Evolutionary conservation across 2,113 vertebrate species (phyloP).

Genomic region (Hydrochoerus hydrochaeris): DNA sequence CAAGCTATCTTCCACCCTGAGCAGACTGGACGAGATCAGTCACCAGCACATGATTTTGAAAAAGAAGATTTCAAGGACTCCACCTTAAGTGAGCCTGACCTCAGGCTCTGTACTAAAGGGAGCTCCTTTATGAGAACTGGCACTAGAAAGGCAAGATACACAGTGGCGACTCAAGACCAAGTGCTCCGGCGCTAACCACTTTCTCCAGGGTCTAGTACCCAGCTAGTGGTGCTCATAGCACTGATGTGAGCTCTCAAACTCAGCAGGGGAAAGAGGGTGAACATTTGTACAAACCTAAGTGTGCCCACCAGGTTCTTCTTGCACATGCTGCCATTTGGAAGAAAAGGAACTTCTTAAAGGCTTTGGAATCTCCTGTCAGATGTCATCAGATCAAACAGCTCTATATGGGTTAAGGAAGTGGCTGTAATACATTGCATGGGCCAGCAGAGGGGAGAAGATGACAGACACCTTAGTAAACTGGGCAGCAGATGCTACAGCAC

Average conservation of each 20-base stretch:
- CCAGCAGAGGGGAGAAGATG: not conserved
- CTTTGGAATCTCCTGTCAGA: not conserved
- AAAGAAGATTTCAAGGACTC: not conserved
- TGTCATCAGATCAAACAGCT: not conserved
- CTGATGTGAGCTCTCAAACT: not conserved
- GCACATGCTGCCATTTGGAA: not conserved
- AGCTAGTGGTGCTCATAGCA: not conserved
- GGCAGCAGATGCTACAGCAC: not conserved
- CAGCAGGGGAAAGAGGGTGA: not conserved
- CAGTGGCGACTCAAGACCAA: not conserved
- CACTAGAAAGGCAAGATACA: not conserved
- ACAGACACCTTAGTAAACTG: not conserved
- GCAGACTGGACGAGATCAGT: not conserved
- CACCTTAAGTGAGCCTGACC: not conserved
- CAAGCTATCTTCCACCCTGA: not conserved
- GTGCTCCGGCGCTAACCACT: not conserved
- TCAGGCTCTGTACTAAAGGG: not conserved
- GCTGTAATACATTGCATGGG: not conserved
- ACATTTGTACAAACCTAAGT: not conserved
- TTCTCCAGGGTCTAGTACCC: not conserved
- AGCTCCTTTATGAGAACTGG: not conserved
- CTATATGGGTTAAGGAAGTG: not conserved
- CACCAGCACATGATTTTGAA: not conserved
- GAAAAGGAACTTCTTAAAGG: not conserved
- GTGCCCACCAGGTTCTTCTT: not conserved